Percentiles rank a stretch among this genome's conserved stretches.
Evolutionary conservation across 2,113 vertebrate genomes (phyloP).

Genomic region (Eulacestoma nigropectus): DNA sequence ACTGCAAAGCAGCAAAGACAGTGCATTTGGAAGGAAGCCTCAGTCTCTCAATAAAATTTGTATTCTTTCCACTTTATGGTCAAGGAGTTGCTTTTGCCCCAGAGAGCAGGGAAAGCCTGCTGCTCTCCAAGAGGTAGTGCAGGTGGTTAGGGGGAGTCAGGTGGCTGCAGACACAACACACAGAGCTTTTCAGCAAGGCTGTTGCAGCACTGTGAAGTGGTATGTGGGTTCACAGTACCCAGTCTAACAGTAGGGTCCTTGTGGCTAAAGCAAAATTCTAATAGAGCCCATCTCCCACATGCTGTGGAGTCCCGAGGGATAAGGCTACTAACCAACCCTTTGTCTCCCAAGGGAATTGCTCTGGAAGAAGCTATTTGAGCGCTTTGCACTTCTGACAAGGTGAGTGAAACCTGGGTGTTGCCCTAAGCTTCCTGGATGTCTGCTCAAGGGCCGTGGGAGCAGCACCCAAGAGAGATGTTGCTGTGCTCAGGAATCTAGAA

Average conservation of each 20-base stretch:
- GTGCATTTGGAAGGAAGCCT: neutral
- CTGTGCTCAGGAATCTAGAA: neutral
- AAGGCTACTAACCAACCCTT: neutral
- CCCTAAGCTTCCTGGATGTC: neutral
- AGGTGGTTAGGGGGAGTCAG: neutral
- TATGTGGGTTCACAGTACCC: neutral
- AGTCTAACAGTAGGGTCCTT: neutral
- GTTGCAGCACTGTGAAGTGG: neutral
- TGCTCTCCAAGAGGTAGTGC: constrained; percentile 2
- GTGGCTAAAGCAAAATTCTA: neutral
- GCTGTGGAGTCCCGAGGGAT: neutral
- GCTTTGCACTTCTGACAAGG: neutral
- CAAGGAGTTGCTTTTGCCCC: neutral
- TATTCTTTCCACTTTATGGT: constrained; percentile 36
- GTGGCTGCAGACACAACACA: neutral
- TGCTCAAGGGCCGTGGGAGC: neutral
- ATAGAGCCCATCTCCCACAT: neutral
- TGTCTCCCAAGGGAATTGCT: neutral
- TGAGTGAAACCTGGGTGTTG: neutral
- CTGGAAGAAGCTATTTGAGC: neutral
- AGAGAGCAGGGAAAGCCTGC: neutral
- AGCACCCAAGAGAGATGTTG: neutral
- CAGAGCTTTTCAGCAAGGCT: neutral
- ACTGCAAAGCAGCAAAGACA: neutral
- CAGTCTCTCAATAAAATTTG: constrained; percentile 6